Evolutionary conservation across 2,113 vertebrate species (phyloP).

Genomic region (Poeciliopsis turrubarensis): DNA sequence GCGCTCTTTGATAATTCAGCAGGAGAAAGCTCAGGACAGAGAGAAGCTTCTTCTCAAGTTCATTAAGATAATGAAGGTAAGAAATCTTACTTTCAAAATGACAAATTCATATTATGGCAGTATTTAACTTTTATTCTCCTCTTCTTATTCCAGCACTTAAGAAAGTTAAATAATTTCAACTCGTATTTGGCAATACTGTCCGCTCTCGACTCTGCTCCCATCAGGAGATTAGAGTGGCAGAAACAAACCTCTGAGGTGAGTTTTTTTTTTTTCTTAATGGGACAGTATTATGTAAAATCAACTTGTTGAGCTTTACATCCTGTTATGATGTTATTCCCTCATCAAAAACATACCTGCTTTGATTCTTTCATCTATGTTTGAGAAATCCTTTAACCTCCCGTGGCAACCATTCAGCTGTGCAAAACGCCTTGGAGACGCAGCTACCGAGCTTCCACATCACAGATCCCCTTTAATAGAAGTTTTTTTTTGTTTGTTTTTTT

Average conservation of each 20-base stretch:
- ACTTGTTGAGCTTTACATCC: too few species aligned
- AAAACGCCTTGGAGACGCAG: too few species aligned
- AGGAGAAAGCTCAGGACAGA: slow-evolving; percentile 97
- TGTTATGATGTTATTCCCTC: too few species aligned
- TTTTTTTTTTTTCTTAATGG: too few species aligned
- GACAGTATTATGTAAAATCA: too few species aligned
- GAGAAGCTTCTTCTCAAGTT: slow-evolving; percentile 97
- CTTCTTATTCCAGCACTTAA: slow-evolving; percentile 85
- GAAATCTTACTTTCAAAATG: background rate
- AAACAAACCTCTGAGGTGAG: slow-evolving; percentile 98
- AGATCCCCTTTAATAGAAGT: too few species aligned
- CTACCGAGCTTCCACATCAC: too few species aligned
- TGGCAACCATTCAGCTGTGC: too few species aligned
- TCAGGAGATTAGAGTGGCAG: slow-evolving; percentile 97
- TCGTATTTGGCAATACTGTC: slow-evolving; percentile 98
- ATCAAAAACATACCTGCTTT: too few species aligned
- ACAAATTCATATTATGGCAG: background rate
- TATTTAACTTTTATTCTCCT: background rate
- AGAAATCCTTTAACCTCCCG: too few species aligned
- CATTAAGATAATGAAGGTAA: slow-evolving; percentile 99
- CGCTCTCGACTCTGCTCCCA: slow-evolving; percentile 95
- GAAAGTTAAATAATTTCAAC: slow-evolving; percentile 99
- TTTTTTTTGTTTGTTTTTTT: background rate
- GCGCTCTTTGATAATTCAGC: slow-evolving; percentile 96
- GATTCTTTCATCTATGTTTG: too few species aligned